phyloP scores from a whole-genome alignment of 37 sponge, comb jelly and placozoan genomes.

The Mnemiopsis leidyi region DNA sequence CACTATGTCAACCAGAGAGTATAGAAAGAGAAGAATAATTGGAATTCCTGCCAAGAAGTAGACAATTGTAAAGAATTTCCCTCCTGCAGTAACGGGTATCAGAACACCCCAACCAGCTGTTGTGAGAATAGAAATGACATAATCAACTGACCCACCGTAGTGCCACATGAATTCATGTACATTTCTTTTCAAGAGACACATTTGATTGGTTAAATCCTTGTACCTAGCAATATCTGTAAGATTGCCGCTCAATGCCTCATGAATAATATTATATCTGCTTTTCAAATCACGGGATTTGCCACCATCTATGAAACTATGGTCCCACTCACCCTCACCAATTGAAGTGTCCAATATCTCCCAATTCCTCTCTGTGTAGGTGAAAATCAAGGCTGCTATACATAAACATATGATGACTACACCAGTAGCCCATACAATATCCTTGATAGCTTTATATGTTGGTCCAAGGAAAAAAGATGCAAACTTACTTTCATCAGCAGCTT shows the following conservation, averaged over 20 bases:
- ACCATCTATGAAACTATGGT: background rate
- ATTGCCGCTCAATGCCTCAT: background rate
- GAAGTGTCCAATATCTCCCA: constrained; percentile 15
- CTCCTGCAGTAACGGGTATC: background rate
- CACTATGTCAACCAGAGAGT: background rate
- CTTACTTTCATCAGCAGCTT: constrained; percentile 39
- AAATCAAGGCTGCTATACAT: background rate
- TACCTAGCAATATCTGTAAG: background rate
- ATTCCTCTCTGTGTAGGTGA: constrained; percentile 52
- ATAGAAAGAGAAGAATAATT: background rate
- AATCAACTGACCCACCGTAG: background rate
- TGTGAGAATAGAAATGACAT: constrained; percentile 29
- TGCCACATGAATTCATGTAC: constrained; percentile 47
- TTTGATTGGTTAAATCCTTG: background rate
- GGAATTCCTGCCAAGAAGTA: constrained; percentile 46
- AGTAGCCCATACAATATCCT: background rate
- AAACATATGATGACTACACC: constrained; percentile 3
- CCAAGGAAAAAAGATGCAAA: constrained; percentile 61
- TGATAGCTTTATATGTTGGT: background rate
- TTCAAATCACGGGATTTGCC: background rate
- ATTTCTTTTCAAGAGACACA: background rate
- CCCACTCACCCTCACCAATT: constrained; percentile 30
- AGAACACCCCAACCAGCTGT: constrained; percentile 42
- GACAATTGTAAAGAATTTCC: background rate
- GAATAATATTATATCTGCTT: background rate